Evolutionary conservation across 2,888 invertebrate genomes (phyloP), one percentile per base, ranked within the genome.

Genomic region (Xanthorhoe spadicearia): DNA sequence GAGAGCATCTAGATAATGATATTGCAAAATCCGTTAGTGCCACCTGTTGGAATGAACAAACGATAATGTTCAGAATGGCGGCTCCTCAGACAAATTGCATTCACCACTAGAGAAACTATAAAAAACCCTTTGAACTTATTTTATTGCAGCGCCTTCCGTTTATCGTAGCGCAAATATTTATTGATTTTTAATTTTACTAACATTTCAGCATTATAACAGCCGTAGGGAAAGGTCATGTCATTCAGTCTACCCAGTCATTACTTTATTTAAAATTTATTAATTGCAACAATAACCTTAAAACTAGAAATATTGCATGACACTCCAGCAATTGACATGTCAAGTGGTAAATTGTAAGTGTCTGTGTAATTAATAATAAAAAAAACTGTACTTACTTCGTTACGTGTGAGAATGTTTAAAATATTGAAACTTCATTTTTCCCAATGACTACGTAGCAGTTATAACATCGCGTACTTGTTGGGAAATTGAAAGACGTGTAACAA

Each of bases 391-490:
- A 32, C 6, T 53, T 54, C 6, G 28, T 48, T 61, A 61, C 58
- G 49, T 48, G 32, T 52, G 18, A 57, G 48, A 64, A 64, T 58
- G 52, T 15, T 58, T 53, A 15, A 17, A 48, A 52, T 32, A 49
- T 10, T 28, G 8, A 18, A 15, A 59, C 17, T 3, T 17, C 9
- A 35, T 19, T 58, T 66, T 60, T 63, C 67, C 67, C 63, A 63
- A 63, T 19, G 55, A 52, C 56, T 64, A 68, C 67, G 67, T 18
- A 23, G 17, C 17, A 19, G 4, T 49, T 9, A 9, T 46, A 32
- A 48, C 19, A 9, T 51, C 1, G 49, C 64, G 64, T 68, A 68
- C 38, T 62, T 18, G 18, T 68, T 59, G 68, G 68, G 64, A 65
- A 68, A 48, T 13, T 7, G 7, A 5, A 4, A 23, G 4, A 56